Conservation (phyloP, 1,140 invertebrate genomes). For the Trachymyrmex septentrionalis region DNA sequence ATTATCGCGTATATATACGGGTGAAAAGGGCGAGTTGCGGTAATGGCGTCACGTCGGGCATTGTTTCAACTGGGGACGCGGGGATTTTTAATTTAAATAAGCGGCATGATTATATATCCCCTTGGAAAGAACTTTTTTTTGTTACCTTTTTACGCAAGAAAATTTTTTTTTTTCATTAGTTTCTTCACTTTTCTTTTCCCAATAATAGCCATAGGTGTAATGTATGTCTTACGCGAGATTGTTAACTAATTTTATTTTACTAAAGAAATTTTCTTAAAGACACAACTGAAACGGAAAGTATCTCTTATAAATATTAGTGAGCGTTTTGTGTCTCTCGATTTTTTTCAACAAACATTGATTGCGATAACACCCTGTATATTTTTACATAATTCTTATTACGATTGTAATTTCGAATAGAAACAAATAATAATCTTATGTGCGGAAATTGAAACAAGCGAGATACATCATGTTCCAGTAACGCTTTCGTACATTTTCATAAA, state of each 20-base stretch:
- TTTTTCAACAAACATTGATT: neutral
- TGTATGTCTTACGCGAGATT: neutral
- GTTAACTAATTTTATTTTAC: conserved; percentile 21
- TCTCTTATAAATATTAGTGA: neutral
- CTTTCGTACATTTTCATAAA: conserved; percentile 49
- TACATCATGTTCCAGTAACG: conserved; percentile 22
- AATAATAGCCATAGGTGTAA: neutral
- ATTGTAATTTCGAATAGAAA: conserved; percentile 10
- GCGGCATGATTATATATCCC: conserved; percentile 12
- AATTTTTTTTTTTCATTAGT: neutral
- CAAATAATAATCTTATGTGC: conserved; percentile 37
- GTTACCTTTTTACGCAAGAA: neutral
- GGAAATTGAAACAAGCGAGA: conserved; percentile 19
- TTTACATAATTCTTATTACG: neutral
- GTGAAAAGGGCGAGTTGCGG: conserved; percentile 45
- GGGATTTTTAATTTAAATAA: conserved; percentile 62
- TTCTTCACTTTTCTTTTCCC: neutral
- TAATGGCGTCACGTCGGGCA: conserved; percentile 26
- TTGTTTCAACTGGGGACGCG: conserved; percentile 11
- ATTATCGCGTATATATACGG: conserved; percentile 36
- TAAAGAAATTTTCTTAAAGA: neutral
- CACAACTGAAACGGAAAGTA: neutral
- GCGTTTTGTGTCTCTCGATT: neutral
- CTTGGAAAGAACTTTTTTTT: conserved; percentile 1
- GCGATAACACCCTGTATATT: neutral